Evolutionary conservation across 2,888 invertebrate genomes (phyloP), one percentile per base, ranked within the genome.

Genomic region (Argyresthia goedartella): DNA sequence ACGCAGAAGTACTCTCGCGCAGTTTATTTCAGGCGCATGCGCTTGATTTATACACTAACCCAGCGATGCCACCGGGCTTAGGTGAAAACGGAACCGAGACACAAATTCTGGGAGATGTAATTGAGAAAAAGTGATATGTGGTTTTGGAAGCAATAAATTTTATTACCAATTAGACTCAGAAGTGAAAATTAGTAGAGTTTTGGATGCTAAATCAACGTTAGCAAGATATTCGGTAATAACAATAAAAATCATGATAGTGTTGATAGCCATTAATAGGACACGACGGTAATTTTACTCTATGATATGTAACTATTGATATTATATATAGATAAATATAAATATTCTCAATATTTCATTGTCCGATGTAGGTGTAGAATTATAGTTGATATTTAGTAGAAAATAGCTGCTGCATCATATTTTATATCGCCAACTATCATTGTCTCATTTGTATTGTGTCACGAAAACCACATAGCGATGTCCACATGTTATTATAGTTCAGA

Each of bases 31-130:
- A 60, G 74, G 81, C 69, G 67, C 69, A 63, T 58, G 73, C 73
- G 77, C 73, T 76, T 79, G 80, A 80, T 82, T 82, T 81, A 81
- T 78, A 75, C 78, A 73, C 73, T 72, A 73, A 25, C 71, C 65
- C 72, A 64, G 69, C 62, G 64, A 63, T 43, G 44, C 43, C 14
- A 15, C 34, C n/a, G 25, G 25, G 15, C n/a, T 44, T 44, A 36
- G 50, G 50, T 63, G 71, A 66, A 66, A 73, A 71, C 69, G 66
- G 69, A 78, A 64, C 69, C 67, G 64, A 70, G 72, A 60, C 57
- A 58, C 66, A 67, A 71, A 71, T 65, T 66, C 65, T 67, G 61
- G 59, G 47, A 44, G 14, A 15, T 25, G 25, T 25, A 25, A 25
- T 25, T 25, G 25, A 25, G 25, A 25, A 25, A 25, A 25, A 25